Evolutionary conservation across 2,797 vertebrate species (phyloP).

Genomic region (Caiman crocodilus): DNA sequence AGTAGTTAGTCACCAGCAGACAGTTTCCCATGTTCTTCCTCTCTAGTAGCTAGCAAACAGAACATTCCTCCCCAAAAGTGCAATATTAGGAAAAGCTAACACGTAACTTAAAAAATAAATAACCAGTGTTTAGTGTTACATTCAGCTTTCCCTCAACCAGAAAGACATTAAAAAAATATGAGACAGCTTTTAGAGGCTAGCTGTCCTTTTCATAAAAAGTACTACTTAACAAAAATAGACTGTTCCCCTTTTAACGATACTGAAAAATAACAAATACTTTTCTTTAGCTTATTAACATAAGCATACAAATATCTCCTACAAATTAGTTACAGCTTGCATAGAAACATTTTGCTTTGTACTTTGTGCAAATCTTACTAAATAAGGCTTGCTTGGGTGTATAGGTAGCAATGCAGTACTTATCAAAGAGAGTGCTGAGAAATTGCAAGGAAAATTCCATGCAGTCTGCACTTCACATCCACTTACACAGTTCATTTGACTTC

Average conservation of each 20-base stretch:
- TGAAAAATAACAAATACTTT: constrained; percentile 30
- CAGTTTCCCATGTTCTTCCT: constrained; percentile 35
- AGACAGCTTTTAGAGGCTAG: constrained; percentile 39
- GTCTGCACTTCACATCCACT: constrained; percentile 62
- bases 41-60: constrained; percentile 14
- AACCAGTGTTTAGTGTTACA: constrained; percentile 27
- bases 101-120: constrained; percentile 56
- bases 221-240: constrained; percentile 41
- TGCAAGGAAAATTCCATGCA: constrained; percentile 56
- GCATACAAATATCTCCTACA: constrained; percentile 44
- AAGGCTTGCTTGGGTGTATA: constrained; percentile 72
- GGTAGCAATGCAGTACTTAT: constrained; percentile 37
- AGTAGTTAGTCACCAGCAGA: constrained; percentile 54
- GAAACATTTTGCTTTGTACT: constrained; percentile 58
- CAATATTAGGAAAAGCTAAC: constrained; percentile 60
- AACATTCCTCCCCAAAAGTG: constrained; percentile 46
- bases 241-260: constrained; percentile 53
- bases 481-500: constrained; percentile 47
- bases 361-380: constrained; percentile 79
- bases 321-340: constrained; percentile 74
- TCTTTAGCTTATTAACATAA: constrained; percentile 66
- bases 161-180: not conserved
- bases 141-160: constrained; percentile 39
- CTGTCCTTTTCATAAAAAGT: constrained; percentile 44
- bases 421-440: constrained; percentile 58